Evolutionary conservation across 2,888 invertebrate species (phyloP), one percentile per base, ranked within the genome.

Genomic region (Agonopterix alstromeriana): DNA sequence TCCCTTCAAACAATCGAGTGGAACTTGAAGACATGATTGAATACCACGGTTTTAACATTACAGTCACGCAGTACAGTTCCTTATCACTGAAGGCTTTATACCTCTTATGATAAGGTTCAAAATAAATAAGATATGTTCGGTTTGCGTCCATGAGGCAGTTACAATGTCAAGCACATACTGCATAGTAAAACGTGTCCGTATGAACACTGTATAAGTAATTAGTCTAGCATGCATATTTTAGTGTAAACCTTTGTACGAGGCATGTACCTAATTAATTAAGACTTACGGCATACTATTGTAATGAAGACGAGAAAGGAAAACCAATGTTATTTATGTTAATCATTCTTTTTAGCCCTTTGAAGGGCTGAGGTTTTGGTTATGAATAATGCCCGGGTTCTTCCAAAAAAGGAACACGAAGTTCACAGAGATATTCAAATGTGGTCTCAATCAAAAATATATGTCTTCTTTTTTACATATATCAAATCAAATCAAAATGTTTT

Each of bases 91-190:
- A 27, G 27, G 27, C 27, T 27, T 27, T 27, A 27, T 27, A 7
- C 27, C 7, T 27, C 27, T 27, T 27, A 27, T 27, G 27, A 27
- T 27, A 27, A 1, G 7, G 27, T 27, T 27, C 27, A 27, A 27
- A 27, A 27, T 27, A 27, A 27, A 27, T 27, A 27, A 27, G 27
- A 5, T 27, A 27, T 27, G 5, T 27, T 27, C 27, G 7, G 27
- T 27, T 27, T 38, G 38, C n/a, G 38, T 38, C 3, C 38, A 38
- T n/a, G n/a, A 38, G 10, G 12, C 7, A 69, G 71, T 73, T 71
- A 73, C 75, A 69, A 80, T 77, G 76, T 73, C 73, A 72, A 75
- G 73, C 76, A 75, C 75, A 76, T 70, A 72, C 64, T 61, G 65
- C 61, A 67, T 70, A 65, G 69, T 74, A 67, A 70, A 65, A 67